Evolutionary conservation across 2,113 vertebrate species (phyloP).

Genomic region (Channa maculata): DNA sequence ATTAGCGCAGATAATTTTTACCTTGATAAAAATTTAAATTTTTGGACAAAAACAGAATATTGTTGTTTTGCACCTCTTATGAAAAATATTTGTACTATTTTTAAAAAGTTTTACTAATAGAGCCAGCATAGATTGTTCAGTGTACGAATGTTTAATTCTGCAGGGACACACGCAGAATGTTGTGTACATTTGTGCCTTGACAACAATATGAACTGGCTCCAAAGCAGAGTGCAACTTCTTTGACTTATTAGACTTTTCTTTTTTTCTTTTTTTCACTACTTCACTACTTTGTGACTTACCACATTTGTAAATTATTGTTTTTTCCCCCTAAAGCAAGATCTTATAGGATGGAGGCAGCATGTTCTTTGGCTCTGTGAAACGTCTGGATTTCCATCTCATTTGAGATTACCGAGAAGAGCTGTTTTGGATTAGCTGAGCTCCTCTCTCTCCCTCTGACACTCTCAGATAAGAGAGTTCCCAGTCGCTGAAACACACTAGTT

Average conservation of each 20-base stretch:
- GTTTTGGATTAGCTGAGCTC: conserved; percentile 75
- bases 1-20: too few species aligned
- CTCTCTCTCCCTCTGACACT: conserved; percentile 72
- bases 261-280: conserved; percentile 16
- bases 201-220: conserved; percentile 25
- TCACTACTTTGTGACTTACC: conserved; percentile 42
- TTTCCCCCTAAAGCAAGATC: conserved; percentile 47
- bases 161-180: not conserved
- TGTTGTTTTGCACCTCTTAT: too few species aligned
- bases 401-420: conserved; percentile 79
- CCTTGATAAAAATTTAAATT: too few species aligned
- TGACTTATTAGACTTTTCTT: conserved; percentile 32
- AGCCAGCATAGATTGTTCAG: not conserved
- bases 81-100: too few species aligned
- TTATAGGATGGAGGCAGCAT: conserved; percentile 47
- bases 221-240: conserved; percentile 24
- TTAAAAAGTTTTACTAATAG: not conserved
- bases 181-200: not conserved
- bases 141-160: not conserved
- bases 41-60: too few species aligned
- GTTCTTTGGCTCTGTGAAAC: conserved; percentile 69
- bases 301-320: conserved; percentile 54
- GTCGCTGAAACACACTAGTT: conserved; percentile 68
- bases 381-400: conserved; percentile 82
- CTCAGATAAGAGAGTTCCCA: conserved; percentile 75